These are phyloP conservation scores for Serinus canaria DNA, from an alignment of 2,113 vertebrate species.

Conservation along the genomic window DNA sequence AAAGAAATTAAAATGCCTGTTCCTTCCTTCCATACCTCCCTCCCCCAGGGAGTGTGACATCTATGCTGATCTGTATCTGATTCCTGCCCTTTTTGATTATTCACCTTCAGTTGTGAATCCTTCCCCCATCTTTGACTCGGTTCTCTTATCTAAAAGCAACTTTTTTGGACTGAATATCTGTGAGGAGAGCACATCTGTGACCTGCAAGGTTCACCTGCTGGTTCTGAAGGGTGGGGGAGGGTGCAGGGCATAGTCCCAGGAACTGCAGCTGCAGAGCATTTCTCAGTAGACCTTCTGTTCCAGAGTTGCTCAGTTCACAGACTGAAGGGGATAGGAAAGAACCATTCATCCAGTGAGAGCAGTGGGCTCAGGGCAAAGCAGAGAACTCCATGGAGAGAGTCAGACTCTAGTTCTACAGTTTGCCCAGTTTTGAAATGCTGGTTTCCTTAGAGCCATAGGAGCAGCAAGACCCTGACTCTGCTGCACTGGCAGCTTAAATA, in stretches of 20 bases:
- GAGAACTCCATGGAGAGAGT: neutral
- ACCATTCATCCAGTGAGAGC: neutral
- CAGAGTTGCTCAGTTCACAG: neutral
- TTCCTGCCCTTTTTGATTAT: neutral
- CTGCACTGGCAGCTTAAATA: neutral
- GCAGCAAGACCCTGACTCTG: neutral
- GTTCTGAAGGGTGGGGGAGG: neutral
- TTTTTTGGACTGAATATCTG: neutral
- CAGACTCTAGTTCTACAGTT: neutral
- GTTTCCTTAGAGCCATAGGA: neutral
- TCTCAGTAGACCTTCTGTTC: neutral
- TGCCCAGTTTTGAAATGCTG: neutral
- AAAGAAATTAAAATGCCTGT: neutral
- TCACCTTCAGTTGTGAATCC: neutral
- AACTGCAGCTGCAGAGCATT: neutral
- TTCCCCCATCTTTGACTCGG: neutral
- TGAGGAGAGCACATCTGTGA: neutral
- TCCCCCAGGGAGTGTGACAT: neutral
- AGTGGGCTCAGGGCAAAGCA: neutral
- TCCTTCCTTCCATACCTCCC: too few relatives aligned
- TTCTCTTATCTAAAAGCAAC: neutral
- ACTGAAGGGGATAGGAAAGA: neutral
- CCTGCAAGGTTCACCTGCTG: neutral
- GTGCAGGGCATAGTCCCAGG: neutral
- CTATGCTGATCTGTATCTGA: neutral